A percentile compares a stretch with the other conserved stretches of the same genome.
Evolutionary conservation across 2,888 invertebrate species (phyloP).

Genomic region (Plebejus anna): DNA sequence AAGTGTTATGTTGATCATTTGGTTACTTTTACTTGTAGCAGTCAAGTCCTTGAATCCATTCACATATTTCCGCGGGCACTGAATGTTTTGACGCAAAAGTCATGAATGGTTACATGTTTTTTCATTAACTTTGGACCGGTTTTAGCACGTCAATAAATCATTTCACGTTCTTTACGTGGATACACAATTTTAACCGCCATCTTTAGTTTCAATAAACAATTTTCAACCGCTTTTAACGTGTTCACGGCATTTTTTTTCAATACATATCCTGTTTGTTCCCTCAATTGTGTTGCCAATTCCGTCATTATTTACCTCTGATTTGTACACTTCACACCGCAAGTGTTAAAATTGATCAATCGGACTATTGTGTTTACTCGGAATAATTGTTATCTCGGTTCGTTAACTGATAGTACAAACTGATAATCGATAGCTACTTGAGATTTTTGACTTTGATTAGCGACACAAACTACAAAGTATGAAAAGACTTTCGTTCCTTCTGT

Average conservation of each 20-base stretch:
- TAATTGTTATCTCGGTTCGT: conserved; percentile 50
- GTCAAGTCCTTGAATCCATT: conserved; percentile 5
- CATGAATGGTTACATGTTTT: conserved; percentile 11
- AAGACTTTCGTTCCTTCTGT: too few relatives aligned
- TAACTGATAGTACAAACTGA: conserved; percentile 49
- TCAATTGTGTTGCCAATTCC: conserved; percentile 4
- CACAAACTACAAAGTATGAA: neutral
- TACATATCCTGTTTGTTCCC: neutral
- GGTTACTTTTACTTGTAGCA: neutral
- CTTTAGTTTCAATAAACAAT: too few relatives aligned
- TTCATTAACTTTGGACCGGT: neutral
- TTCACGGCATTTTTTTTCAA: neutral
- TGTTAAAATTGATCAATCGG: conserved; percentile 47
- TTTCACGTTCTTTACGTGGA: neutral
- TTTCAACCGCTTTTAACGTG: too few relatives aligned
- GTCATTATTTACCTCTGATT: conserved; percentile 16
- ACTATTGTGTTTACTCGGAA: conserved; percentile 45
- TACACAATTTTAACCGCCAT: neutral
- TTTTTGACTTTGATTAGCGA: conserved; percentile 36
- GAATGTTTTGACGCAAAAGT: neutral
- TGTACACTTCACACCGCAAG: conserved; percentile 33
- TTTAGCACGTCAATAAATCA: neutral
- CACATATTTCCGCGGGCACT: conserved; percentile 3
- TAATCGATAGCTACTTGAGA: conserved; percentile 40
- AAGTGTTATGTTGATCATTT: neutral